phyloP scores from a whole-genome alignment of 2,888 invertebrate genomes.

The Lissonota sp. region DNA sequence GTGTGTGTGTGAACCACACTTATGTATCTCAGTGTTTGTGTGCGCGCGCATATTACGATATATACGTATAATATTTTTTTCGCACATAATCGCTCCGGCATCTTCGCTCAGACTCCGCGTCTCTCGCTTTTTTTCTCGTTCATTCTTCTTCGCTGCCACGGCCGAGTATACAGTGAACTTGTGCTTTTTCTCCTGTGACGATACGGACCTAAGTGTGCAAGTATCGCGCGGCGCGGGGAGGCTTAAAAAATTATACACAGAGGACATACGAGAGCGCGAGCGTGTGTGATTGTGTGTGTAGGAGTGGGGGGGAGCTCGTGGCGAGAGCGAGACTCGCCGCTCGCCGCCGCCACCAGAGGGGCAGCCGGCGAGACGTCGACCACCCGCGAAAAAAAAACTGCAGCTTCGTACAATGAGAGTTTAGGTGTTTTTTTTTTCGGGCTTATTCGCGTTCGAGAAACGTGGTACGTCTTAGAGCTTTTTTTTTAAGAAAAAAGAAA shows the following conservation, averaged over 20 bases:
- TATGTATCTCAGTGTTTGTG: neutral
- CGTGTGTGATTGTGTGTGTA: constrained; percentile 13
- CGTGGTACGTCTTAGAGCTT: too few species aligned
- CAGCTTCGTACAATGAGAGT: constrained; percentile 26
- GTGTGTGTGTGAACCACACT: too few species aligned
- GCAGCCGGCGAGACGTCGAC: constrained; percentile 61
- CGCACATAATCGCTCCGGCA: neutral
- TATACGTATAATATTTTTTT: constrained; percentile 8
- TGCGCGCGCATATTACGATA: constrained; percentile 8
- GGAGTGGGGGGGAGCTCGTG: constrained; percentile 29
- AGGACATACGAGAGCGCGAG: neutral
- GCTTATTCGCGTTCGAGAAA: constrained; percentile 64
- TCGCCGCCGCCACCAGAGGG: constrained; percentile 66
- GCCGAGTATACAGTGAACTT: too few species aligned
- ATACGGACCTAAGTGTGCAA: neutral
- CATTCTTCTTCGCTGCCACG: neutral
- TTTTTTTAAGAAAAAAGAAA: constrained; percentile 39
- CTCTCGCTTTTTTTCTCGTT: neutral
- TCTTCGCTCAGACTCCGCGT: neutral
- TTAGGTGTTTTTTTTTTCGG: constrained; percentile 58
- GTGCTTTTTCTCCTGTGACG: neutral
- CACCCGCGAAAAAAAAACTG: constrained; percentile 68
- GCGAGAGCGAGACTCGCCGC: constrained; percentile 55
- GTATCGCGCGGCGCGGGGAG: neutral
- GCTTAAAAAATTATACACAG: neutral